These are phyloP conservation scores for Lithophane socia DNA, from an alignment of 2,888 invertebrate genomes.

Conservation along the genomic window DNA sequence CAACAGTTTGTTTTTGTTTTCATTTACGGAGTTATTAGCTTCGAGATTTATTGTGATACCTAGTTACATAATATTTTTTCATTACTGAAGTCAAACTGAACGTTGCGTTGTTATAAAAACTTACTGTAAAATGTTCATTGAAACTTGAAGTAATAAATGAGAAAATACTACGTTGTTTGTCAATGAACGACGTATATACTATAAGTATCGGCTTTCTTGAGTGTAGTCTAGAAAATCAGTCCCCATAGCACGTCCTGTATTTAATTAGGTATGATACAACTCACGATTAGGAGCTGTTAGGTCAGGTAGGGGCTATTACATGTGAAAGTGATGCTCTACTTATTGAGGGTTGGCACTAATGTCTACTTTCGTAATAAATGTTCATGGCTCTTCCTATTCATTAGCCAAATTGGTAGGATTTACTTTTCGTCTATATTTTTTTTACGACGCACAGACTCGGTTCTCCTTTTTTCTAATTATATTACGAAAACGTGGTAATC, in stretches of 20 bases:
- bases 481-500: not conserved
- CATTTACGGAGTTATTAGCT: slow-evolving; percentile 10
- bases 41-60: slow-evolving; percentile 13
- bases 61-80: slow-evolving; percentile 11
- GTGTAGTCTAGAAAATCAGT: slow-evolving; percentile 54
- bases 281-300: slow-evolving; percentile 48
- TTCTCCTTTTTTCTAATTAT: not conserved
- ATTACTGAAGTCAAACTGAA: not conserved
- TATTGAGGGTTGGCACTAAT: slow-evolving; percentile 36
- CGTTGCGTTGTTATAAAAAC: slow-evolving; percentile 7
- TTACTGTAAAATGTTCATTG: not conserved
- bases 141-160: not conserved
- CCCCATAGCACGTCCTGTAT: slow-evolving; percentile 54
- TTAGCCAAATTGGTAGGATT: slow-evolving; percentile 13
- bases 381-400: not conserved
- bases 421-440: not conserved
- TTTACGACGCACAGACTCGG: not conserved
- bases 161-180: not conserved
- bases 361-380: slow-evolving; percentile 12
- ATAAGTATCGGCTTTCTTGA: slow-evolving; percentile 30
- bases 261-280: slow-evolving; percentile 62
- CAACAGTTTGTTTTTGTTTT: slow-evolving; percentile 17
- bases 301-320: slow-evolving; percentile 30
- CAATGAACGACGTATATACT: slow-evolving; percentile 1
- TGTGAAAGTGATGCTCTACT: slow-evolving; percentile 55